Evolutionary conservation across 2,888 invertebrate genomes (phyloP).

Genomic region (Clistopyga incitator): DNA sequence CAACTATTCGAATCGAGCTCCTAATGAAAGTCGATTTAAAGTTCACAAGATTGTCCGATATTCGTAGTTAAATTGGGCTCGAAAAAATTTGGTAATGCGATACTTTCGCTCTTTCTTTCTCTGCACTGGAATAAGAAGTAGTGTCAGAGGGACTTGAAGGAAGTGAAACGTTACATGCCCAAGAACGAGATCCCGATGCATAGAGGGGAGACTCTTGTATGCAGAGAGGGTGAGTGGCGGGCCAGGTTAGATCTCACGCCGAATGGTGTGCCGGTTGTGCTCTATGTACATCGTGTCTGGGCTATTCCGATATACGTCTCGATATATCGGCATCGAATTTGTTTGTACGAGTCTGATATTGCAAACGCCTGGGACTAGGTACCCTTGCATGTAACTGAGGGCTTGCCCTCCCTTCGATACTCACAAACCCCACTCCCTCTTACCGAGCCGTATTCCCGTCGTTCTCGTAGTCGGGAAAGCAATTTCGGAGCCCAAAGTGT

Average conservation of each 20-base stretch:
- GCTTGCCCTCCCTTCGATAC: constrained; percentile 17
- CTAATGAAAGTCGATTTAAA: not conserved
- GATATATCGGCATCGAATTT: constrained; percentile 65
- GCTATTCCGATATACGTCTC: constrained; percentile 63
- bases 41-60: not conserved
- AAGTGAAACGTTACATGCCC: constrained; percentile 58
- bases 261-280: constrained; percentile 33
- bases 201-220: constrained; percentile 35
- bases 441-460: constrained; percentile 39
- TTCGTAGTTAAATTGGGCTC: constrained; percentile 5
- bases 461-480: constrained; percentile 63
- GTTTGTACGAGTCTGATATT: constrained; percentile 66
- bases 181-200: constrained; percentile 37
- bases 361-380: constrained; percentile 50
- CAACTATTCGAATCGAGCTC: not conserved
- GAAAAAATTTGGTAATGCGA: constrained; percentile 7
- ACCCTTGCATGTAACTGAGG: constrained; percentile 27
- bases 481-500: constrained; percentile 66
- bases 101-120: not conserved
- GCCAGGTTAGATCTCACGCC: constrained; percentile 52
- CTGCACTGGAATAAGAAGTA: not conserved
- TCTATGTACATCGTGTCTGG: constrained; percentile 48
- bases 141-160: constrained; percentile 28
- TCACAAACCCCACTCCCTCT: constrained; percentile 30
- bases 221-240: constrained; percentile 3